Evolutionary conservation across 1,140 invertebrate species (phyloP), one percentile per base, ranked within the genome.

Genomic region (Pissodes strobi): DNA sequence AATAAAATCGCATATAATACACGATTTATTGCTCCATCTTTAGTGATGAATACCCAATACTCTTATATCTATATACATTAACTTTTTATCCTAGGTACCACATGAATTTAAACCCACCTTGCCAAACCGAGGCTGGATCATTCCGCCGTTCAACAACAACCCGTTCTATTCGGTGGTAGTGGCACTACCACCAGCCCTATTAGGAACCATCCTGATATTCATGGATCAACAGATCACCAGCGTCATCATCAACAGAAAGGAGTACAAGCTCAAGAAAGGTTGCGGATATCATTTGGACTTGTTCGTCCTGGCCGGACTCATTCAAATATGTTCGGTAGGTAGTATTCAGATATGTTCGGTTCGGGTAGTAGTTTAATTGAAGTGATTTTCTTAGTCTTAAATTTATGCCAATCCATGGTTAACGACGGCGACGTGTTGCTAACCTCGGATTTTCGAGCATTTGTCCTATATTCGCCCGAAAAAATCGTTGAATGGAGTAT

Each of bases 201-300:
- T 99, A 12, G 95, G 94, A 23, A 97, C 94, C n/a, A 99, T 99
- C 74, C 82, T 99, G 4, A 95, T 99, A 72, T 99, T 99, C 79
- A 99, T 99, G 96, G 97, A 99, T 84, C 97, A 99, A 79, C 97
- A 99, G 81, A 99, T 99, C 61, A 98, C 97, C 1, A 93, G 95
- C 51, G 97, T 99, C 19, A 99, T 99, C 76, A 90, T 99, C 5
- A 99, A 99, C 78, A 86, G 97, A 30, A 98, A 97, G 80, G 97
- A 99, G 80, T 96, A 99, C 78, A 99, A 99, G 81, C 81, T 99
- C 30, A 94, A 95, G 86, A 98, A 98, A 87, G 95, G 95, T 45
- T 95, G 95, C 76, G 97, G 97, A 13, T 99, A 99, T 76, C 97
- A 99, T 79, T 82, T 99, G 72, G 97, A 99, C 81, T 82, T 99